These are phyloP conservation scores for Aplidium turbinatum DNA, from an alignment of 23 tunicate species.

Conservation along the genomic window DNA sequence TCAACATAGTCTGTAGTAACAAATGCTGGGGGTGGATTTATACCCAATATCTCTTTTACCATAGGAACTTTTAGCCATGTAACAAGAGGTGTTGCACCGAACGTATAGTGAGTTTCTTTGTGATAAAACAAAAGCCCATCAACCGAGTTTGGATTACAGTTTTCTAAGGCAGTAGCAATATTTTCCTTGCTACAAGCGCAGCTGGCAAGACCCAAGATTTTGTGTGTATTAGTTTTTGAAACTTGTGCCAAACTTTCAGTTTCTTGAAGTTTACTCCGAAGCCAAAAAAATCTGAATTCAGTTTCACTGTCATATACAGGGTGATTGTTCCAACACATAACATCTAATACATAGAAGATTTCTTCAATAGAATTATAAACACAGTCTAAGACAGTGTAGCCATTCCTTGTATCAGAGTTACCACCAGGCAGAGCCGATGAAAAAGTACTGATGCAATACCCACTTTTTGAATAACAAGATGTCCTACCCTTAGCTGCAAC, in stretches of 20 bases:
- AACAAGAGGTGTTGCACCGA: slow-evolving; percentile 93
- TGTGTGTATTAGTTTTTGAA: slow-evolving; percentile 22
- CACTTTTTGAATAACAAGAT: slow-evolving; percentile 70
- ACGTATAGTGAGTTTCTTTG: slow-evolving; percentile 67
- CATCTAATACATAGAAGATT: slow-evolving; percentile 68
- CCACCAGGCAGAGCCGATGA: slow-evolving; percentile 78
- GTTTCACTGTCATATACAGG: slow-evolving; percentile 87
- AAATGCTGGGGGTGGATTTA: slow-evolving; percentile 29
- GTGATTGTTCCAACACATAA: slow-evolving; percentile 91
- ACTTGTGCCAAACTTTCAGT: slow-evolving; percentile 19
- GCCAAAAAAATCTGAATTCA: slow-evolving; percentile 90
- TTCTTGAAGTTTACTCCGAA: slow-evolving; percentile 66
- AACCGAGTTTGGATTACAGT: slow-evolving; percentile 29
- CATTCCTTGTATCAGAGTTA: slow-evolving; percentile 33
- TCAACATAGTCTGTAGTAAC: neutral
- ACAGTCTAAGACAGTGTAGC: slow-evolving; percentile 83
- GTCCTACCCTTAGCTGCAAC: slow-evolving; percentile 80
- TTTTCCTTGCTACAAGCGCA: slow-evolving; percentile 47
- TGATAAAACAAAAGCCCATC: slow-evolving; percentile 96
- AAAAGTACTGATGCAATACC: slow-evolving; percentile 69
- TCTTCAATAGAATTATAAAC: slow-evolving; percentile 52
- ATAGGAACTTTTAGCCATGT: slow-evolving; percentile 83
- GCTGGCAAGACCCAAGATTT: slow-evolving; percentile 32
- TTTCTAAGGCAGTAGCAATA: slow-evolving; percentile 19
- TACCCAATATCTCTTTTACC: slow-evolving; percentile 57